These are phyloP conservation scores for Tanytarsus gracilentus DNA, from an alignment of 2,888 invertebrate genomes.

Conservation along the genomic window DNA sequence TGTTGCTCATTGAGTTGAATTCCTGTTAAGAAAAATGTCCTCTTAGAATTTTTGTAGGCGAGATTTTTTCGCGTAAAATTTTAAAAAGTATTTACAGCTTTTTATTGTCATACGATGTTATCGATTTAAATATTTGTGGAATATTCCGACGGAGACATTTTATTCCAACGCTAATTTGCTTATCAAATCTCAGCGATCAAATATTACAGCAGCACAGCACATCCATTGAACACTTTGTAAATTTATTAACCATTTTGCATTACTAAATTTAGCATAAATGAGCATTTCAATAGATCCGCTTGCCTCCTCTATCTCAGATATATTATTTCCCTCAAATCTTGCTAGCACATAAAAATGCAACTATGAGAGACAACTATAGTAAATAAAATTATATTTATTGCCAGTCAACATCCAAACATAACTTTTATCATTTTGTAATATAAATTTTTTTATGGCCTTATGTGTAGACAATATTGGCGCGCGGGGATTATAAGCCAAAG, in stretches of 20 bases:
- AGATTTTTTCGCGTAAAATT: no score
- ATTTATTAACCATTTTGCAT: slow-evolving; percentile 22
- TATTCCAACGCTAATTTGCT: no score
- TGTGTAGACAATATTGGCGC: no score
- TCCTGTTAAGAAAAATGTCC: no score
- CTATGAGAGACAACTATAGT: neutral
- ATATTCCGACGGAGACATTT: no score
- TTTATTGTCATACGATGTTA: no score
- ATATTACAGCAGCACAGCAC: neutral
- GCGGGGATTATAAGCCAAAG: no score
- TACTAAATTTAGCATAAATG: slow-evolving; percentile 22
- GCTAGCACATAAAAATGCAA: neutral
- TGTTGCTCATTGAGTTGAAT: no score
- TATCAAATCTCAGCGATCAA: slow-evolving; percentile 5
- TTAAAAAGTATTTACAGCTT: no score
- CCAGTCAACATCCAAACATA: slow-evolving; percentile 12
- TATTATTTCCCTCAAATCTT: neutral
- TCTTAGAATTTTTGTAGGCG: no score
- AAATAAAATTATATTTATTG: slow-evolving; percentile 2
- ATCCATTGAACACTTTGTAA: slow-evolving; percentile 25
- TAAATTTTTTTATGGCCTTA: neutral
- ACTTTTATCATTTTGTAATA: slow-evolving; percentile 8
- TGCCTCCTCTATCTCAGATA: neutral
- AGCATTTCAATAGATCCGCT: slow-evolving; percentile 27
- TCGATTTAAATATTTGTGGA: no score